Evolutionary conservation across 2,113 vertebrate species (phyloP).

Genomic region (Chionodraco myersi): DNA sequence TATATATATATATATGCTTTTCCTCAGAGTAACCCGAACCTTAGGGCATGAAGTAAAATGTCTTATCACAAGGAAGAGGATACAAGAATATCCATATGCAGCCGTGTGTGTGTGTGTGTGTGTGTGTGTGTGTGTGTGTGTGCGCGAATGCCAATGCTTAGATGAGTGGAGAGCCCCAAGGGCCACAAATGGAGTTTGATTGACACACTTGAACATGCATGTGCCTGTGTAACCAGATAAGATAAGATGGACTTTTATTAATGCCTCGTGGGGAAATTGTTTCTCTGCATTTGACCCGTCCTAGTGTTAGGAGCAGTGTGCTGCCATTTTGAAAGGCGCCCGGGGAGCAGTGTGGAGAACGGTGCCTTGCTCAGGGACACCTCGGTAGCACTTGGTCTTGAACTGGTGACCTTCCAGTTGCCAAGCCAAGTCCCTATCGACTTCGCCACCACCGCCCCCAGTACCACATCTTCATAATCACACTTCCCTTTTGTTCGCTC

Average conservation of each 20-base stretch:
- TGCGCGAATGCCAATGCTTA: conserved; percentile 62
- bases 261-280: no score
- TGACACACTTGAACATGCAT: conserved; percentile 74
- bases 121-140: conserved; percentile 15
- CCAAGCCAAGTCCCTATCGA: no score
- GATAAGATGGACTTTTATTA: no score
- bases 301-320: no score
- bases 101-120: conserved; percentile 44
- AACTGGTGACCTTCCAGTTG: no score
- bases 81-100: conserved; percentile 49
- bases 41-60: conserved; percentile 51
- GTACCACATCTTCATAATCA: conserved; percentile 50
- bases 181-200: conserved; percentile 69
- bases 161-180: conserved; percentile 75
- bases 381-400: no score
- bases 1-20: conserved; percentile 11
- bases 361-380: no score
- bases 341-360: no score
- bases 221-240: conserved; percentile 52
- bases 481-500: conserved; percentile 34
- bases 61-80: conserved; percentile 63
- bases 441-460: no score
- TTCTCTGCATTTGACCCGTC: no score
- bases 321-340: no score
- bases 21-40: conserved; percentile 50